Percentiles rank a stretch among this genome's conserved stretches.
phyloP scores from a whole-genome alignment of 2,113 vertebrate genomes.

The Hirundichthys speculiger region DNA sequence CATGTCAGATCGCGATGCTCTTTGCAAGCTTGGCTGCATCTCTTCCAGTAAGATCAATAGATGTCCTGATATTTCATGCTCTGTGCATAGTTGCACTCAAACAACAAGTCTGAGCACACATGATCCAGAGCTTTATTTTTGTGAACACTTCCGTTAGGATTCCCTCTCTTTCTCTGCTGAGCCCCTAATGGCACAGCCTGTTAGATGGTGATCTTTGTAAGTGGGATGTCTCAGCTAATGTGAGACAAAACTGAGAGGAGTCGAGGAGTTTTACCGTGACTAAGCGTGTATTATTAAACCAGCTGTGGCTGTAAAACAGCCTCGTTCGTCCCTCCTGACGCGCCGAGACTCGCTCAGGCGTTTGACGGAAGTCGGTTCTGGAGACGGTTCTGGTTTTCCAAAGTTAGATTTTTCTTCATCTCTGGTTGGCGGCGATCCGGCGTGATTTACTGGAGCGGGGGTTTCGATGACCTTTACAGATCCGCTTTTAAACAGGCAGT shows the following conservation, averaged over 20 bases:
- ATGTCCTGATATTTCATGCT: no score
- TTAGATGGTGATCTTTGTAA: constrained; percentile 35
- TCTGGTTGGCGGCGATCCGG: constrained; percentile 6
- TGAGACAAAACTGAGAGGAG: constrained; percentile 3
- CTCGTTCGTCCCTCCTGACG: constrained; percentile 22
- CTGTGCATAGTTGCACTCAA: no score
- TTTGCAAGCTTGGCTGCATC: no score
- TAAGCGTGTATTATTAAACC: constrained; percentile 48
- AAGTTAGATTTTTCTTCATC: constrained; percentile 20
- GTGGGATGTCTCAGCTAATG: constrained; percentile 36
- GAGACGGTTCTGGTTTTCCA: constrained; percentile 12
- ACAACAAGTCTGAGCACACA: no score
- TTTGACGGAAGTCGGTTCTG: constrained; percentile 6
- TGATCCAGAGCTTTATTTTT: no score
- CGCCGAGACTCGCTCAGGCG: not conserved
- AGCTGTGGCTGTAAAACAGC: constrained; percentile 31
- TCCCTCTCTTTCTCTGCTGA: constrained; percentile 35
- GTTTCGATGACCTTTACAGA: constrained; percentile 51
- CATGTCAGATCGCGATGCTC: constrained; percentile 14
- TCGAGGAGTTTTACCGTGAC: constrained; percentile 29
- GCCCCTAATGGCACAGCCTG: constrained; percentile 41
- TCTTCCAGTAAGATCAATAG: no score
- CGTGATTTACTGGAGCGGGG: constrained; percentile 24
- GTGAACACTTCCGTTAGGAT: constrained; percentile 38
- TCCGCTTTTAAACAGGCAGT: constrained; percentile 43